phyloP scores from a whole-genome alignment of 2,888 invertebrate species.

The Apamea epomidion region DNA sequence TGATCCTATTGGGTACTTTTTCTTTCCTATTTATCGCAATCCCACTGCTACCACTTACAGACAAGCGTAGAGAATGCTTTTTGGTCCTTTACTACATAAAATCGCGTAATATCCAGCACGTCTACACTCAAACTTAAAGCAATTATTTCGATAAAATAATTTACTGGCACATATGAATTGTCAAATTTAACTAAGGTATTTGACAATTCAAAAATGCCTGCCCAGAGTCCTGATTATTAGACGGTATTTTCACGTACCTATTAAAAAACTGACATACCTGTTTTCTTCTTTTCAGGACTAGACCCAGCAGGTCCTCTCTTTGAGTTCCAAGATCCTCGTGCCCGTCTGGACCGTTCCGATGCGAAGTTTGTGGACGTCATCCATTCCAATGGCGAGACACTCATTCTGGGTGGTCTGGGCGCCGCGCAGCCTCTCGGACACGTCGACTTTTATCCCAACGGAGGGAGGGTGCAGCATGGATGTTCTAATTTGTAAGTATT shows the following conservation, averaged over 20 bases:
- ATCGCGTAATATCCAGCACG: background rate
- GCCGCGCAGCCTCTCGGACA: slow-evolving; percentile 98
- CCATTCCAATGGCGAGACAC: slow-evolving; percentile 97
- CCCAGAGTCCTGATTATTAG: background rate
- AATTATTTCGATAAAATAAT: no score
- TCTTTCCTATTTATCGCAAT: no score
- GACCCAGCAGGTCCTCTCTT: slow-evolving; percentile 98
- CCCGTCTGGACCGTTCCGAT: slow-evolving; percentile 95
- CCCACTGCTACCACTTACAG: no score
- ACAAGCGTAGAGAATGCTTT: background rate
- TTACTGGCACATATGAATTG: no score
- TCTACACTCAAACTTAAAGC: background rate
- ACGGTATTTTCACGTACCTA: background rate
- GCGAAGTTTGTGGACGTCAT: slow-evolving; percentile 98
- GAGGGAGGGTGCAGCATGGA: slow-evolving; percentile 97
- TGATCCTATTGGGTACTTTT: no score
- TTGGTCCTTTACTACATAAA: background rate
- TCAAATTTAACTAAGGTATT: no score
- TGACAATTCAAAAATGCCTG: no score
- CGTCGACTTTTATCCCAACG: slow-evolving; percentile 98
- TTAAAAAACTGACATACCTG: background rate
- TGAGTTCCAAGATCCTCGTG: slow-evolving; percentile 96
- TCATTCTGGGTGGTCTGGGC: slow-evolving; percentile 96
- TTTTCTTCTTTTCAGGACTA: slow-evolving; percentile 89
- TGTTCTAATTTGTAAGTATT: slow-evolving; percentile 94